Percentiles rank a stretch among this genome's conserved stretches.
These are phyloP conservation scores for Scaptomyza flava DNA, from an alignment of 2,888 invertebrate genomes.

Conservation along the genomic window DNA sequence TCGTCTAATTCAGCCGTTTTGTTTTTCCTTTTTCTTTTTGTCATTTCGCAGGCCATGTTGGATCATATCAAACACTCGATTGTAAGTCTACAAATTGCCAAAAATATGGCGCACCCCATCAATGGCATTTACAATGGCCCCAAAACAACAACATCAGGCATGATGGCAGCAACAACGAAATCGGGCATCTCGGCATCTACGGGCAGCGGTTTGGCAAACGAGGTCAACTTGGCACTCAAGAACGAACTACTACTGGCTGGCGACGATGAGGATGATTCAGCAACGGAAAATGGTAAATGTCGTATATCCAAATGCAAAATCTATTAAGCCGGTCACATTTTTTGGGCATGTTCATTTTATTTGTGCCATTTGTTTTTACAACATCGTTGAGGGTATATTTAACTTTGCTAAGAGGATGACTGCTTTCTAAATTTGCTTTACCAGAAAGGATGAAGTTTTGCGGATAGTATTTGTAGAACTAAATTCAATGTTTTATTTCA, in stretches of 20 bases:
- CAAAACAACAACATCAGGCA: conserved; percentile 58
- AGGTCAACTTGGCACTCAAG: conserved; percentile 41
- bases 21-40: not conserved
- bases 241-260: conserved; percentile 46
- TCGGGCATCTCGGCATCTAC: conserved; percentile 7
- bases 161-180: conserved; percentile 19
- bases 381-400: not conserved
- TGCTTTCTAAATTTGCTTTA: not conserved
- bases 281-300: conserved; percentile 80
- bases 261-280: conserved; percentile 81
- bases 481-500: too few relatives aligned
- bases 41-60: conserved; percentile 91
- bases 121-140: conserved; percentile 94
- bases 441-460: too few relatives aligned
- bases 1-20: not conserved
- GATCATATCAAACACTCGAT: conserved; percentile 99
- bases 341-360: conserved; percentile 17
- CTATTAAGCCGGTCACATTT: conserved; percentile 26
- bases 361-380: not conserved
- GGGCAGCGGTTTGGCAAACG: conserved; percentile 29
- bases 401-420: not conserved
- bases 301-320: conserved; percentile 33
- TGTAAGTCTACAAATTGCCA: conserved; percentile 98
- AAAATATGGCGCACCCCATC: conserved; percentile 96
- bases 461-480: too few relatives aligned